These are phyloP conservation scores for Malurus alboscapulatus DNA, from an alignment of 2,113 vertebrate genomes.

Conservation along the genomic window DNA sequence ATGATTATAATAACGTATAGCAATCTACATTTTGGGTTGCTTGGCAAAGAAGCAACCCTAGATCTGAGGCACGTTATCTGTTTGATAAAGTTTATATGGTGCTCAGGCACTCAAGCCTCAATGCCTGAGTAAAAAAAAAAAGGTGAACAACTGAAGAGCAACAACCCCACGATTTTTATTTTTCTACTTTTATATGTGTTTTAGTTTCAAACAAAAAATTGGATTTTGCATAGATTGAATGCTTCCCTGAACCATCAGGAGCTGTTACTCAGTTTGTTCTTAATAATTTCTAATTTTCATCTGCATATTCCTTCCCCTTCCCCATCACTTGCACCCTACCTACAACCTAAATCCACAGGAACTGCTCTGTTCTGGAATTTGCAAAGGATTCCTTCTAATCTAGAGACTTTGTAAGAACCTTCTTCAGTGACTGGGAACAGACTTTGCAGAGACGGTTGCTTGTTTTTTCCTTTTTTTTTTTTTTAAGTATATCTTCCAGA, in stretches of 20 bases:
- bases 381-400: background rate
- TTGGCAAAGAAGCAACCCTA: background rate
- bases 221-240: background rate
- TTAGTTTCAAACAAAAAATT: background rate
- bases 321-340: background rate
- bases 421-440: background rate
- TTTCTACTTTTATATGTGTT: background rate
- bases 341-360: background rate
- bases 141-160: background rate
- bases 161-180: accelerated
- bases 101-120: background rate
- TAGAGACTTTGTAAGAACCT: background rate
- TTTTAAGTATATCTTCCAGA: background rate
- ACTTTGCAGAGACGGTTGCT: background rate
- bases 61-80: background rate
- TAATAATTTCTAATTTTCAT: background rate
- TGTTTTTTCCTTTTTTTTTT: background rate
- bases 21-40: background rate
- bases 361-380: background rate
- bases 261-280: background rate
- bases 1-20: background rate
- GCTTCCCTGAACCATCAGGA: background rate
- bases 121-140: background rate
- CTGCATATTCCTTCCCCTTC: background rate
- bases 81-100: background rate